Conservation (phyloP, 2,797 vertebrate genomes). For the Paguma larvata region DNA sequence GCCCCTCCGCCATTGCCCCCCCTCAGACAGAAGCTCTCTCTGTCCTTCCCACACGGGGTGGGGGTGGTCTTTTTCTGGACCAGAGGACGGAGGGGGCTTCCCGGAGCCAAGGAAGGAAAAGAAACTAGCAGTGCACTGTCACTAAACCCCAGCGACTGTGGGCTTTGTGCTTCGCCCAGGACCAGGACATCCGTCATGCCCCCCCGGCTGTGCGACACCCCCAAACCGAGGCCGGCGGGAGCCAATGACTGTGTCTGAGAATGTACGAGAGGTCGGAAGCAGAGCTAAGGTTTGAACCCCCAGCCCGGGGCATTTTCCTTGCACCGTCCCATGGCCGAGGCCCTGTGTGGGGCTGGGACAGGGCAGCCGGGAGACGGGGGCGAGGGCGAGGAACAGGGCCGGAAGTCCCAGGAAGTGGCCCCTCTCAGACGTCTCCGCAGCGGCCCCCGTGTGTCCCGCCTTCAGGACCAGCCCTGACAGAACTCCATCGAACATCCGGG, state of each 20-base stretch:
- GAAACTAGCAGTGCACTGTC: neutral
- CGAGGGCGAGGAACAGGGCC: accelerated
- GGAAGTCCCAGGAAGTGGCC: neutral
- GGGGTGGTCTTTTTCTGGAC: neutral
- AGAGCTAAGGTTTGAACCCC: neutral
- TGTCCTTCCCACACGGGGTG: neutral
- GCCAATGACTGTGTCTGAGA: neutral
- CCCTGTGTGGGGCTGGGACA: neutral
- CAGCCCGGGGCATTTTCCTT: neutral
- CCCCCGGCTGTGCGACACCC: neutral
- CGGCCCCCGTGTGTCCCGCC: accelerated
- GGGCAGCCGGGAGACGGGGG: neutral
- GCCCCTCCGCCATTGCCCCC: accelerated
- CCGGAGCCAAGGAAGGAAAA: neutral
- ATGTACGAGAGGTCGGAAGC: neutral
- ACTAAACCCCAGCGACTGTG: neutral
- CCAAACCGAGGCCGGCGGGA: neutral
- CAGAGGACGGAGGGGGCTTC: neutral
- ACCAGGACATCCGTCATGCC: accelerated
- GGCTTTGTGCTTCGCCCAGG: too few relatives aligned
- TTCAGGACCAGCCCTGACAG: neutral
- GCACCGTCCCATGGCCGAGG: neutral
- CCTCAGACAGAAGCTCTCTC: neutral
- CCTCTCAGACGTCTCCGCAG: neutral
- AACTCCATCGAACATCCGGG: neutral